Evolutionary conservation across 23 tunicate species (phyloP).

Genomic region (Aplidium turbinatum): DNA sequence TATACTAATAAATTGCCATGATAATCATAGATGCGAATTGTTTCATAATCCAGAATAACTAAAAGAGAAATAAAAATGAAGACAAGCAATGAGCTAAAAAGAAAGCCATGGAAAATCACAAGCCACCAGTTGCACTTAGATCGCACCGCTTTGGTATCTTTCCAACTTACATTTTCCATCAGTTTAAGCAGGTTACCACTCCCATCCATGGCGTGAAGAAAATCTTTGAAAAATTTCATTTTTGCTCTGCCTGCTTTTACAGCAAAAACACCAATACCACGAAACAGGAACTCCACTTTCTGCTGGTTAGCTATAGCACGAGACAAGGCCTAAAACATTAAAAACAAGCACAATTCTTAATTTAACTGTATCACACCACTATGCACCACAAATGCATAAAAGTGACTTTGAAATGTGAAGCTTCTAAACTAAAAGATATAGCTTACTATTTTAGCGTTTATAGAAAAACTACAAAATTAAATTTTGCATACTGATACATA

Average conservation of each 20-base stretch:
- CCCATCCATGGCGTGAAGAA: slow-evolving; percentile 77
- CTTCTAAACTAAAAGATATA: too few species aligned
- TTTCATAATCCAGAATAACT: too few species aligned
- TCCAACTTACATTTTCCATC: slow-evolving; percentile 67
- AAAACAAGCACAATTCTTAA: background rate
- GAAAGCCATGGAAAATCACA: too few species aligned
- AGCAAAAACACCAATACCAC: slow-evolving; percentile 71
- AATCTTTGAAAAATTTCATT: slow-evolving; percentile 92
- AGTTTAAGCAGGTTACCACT: slow-evolving; percentile 67
- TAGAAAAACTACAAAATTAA: background rate
- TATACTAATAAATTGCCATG: too few species aligned
- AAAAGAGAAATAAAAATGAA: too few species aligned
- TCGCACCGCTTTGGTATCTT: background rate
- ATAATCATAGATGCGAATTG: too few species aligned
- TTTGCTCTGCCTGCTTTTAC: slow-evolving; percentile 70
- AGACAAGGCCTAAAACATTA: slow-evolving; percentile 54
- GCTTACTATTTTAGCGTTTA: background rate
- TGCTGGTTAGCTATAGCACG: slow-evolving; percentile 78
- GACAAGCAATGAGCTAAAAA: too few species aligned
- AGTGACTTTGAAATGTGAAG: too few species aligned
- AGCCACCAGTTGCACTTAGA: too few species aligned
- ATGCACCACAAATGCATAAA: too few species aligned
- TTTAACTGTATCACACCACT: too few species aligned
- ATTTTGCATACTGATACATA: too few species aligned
- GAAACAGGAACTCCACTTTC: slow-evolving; percentile 83